These are phyloP conservation scores for Poicephalus gulielmi DNA, from an alignment of 2,113 vertebrate genomes.

Conservation along the genomic window DNA sequence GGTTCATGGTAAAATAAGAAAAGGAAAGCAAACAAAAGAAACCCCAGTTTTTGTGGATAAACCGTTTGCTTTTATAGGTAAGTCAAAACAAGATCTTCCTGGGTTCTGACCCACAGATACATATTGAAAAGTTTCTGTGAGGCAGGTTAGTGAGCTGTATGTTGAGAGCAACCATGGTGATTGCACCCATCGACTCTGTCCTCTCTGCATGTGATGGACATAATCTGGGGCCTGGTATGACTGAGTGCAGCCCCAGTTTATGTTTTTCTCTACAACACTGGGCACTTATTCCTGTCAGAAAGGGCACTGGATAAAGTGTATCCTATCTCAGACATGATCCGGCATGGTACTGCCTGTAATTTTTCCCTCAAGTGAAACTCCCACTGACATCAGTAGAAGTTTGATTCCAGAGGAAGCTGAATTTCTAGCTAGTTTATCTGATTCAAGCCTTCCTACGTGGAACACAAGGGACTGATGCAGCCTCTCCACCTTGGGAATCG, in stretches of 20 bases:
- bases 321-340: background rate
- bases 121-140: background rate
- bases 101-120: background rate
- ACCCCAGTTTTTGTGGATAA: background rate
- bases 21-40: background rate
- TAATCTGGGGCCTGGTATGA: fast-evolving
- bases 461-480: background rate
- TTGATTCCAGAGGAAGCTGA: background rate
- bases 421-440: background rate
- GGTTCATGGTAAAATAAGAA: background rate
- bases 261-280: background rate
- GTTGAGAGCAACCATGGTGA: background rate
- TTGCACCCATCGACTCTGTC: background rate
- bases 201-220: background rate
- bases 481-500: background rate
- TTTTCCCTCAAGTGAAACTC: conserved; percentile 6
- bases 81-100: background rate
- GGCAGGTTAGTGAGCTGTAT: background rate
- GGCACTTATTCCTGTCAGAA: background rate
- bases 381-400: background rate
- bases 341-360: background rate
- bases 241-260: background rate
- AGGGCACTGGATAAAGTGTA: background rate
- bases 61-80: background rate
- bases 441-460: background rate